Percentiles rank a stretch among this genome's conserved stretches.
Conservation (phyloP, 2,113 vertebrate species). For the Tenebrosternarchus preto region DNA sequence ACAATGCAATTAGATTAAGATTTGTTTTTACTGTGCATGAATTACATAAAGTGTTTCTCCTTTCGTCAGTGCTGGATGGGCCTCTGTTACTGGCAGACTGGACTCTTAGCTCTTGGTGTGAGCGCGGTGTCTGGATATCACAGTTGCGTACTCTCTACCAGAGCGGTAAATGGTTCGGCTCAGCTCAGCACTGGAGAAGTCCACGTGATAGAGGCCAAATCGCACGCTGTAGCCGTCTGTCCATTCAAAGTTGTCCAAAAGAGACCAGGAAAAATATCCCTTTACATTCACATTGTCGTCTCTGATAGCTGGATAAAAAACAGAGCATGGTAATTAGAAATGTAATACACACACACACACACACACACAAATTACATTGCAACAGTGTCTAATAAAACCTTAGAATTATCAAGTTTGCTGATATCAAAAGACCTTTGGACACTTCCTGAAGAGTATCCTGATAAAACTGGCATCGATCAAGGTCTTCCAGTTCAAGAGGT, state of each 20-base stretch:
- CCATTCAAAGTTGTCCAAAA: slow-evolving; percentile 85
- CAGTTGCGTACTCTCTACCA: slow-evolving; percentile 74
- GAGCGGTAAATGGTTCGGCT: slow-evolving; percentile 73
- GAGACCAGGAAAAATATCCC: slow-evolving; percentile 76
- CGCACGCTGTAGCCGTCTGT: slow-evolving; percentile 67
- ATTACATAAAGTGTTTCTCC: too few species aligned
- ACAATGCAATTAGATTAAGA: not conserved
- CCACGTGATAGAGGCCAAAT: slow-evolving; percentile 82
- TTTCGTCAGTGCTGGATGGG: too few species aligned
- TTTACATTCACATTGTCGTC: slow-evolving; percentile 68
- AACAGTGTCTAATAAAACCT: not conserved
- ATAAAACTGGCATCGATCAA: slow-evolving; percentile 75
- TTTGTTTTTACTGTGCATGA: not conserved
- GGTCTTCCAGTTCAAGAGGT: slow-evolving; percentile 75
- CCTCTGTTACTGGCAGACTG: not conserved
- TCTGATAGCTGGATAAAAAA: slow-evolving; percentile 65
- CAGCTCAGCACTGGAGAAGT: slow-evolving; percentile 69
- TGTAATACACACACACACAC: too few species aligned
- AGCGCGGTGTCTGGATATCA: slow-evolving; percentile 69
- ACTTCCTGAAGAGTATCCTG: slow-evolving; percentile 80
- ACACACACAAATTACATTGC: too few species aligned
- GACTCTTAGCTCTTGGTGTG: not conserved
- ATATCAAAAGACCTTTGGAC: slow-evolving; percentile 74
- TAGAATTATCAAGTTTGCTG: not conserved
- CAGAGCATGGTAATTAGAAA: not conserved